Evolutionary conservation across 2,888 invertebrate species (phyloP), one percentile per base, ranked within the genome.

Genomic region (Aleiodes alternator): DNA sequence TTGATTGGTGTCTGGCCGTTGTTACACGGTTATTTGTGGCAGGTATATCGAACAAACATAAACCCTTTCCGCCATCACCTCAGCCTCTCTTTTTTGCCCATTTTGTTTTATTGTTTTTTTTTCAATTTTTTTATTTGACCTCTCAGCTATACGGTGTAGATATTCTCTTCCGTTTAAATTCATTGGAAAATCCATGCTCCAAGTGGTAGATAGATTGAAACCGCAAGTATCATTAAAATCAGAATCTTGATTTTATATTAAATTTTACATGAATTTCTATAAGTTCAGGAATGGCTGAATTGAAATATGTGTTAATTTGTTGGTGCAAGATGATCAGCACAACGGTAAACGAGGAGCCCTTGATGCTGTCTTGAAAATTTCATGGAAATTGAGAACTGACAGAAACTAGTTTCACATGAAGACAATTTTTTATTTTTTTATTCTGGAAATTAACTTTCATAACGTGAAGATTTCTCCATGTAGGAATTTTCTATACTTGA

Each of bases 1-100:
- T 75, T 75, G 75, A 75, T 75, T 75, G 75, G 71, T 51, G 75
- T 68, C 75, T 75, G 71, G 57, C 50, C 61, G 53, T 75, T 70
- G 74, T 61, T 71, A 75, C 16, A 66, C 56, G 50, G 61, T 75
- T 74, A 71, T 64, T 75, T 75, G 70, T 70, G 53, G 53, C 53
- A 34, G 66, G 31, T 68, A 14, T 75, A 71, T 75, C 51, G 66
- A 57, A 66, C 69, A 75, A 57, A 69, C 59, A 61, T 53, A 69
- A 43, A 69, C 51, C 50, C 68, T 51, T 31, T 31, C 34, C 16
- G 48, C 23, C 14, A 16, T 23, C 48, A 48, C 48, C 64, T 64
- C 64, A 23, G 64, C 43, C 38, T 9, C 64, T 64, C 64, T 48
- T 16, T 8, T 48, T 34, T 34, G 34, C n/a, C 34, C n/a, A 59